Evolutionary conservation across 2,888 invertebrate species (phyloP).

Genomic region (Torymus tubicola): DNA sequence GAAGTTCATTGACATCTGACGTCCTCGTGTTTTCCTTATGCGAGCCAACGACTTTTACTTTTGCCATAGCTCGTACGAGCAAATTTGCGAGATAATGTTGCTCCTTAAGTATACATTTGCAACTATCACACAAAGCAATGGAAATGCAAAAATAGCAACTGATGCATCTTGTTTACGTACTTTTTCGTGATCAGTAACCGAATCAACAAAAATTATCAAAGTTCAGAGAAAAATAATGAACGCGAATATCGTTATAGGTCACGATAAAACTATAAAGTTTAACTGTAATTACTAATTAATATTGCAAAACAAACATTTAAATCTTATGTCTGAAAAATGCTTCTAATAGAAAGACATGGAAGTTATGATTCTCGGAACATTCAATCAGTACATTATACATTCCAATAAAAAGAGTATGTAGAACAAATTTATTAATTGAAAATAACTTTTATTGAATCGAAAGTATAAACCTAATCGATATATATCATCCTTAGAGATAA

Average conservation of each 20-base stretch:
- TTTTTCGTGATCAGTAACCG: too few species aligned
- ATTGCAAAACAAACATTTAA: not conserved
- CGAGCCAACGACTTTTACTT: slow-evolving; percentile 35
- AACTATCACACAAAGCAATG: too few species aligned
- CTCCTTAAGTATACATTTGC: too few species aligned
- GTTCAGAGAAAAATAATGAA: not conserved
- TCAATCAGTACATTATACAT: slow-evolving; percentile 9
- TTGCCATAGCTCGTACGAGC: not conserved
- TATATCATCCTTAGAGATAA: slow-evolving; percentile 66
- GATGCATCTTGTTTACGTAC: too few species aligned
- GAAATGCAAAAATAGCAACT: too few species aligned
- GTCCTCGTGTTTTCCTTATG: slow-evolving; percentile 30
- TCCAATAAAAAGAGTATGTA: slow-evolving; percentile 27
- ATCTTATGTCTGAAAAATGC: too few species aligned
- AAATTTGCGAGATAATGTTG: too few species aligned
- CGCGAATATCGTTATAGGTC: not conserved
- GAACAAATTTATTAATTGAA: slow-evolving; percentile 67
- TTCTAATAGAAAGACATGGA: too few species aligned
- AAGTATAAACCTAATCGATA: slow-evolving; percentile 71
- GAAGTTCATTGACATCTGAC: slow-evolving; percentile 43
- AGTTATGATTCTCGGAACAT: too few species aligned
- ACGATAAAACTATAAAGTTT: not conserved
- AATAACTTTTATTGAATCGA: slow-evolving; percentile 74
- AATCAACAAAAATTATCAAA: too few species aligned
- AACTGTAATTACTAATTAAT: not conserved